Conservation (phyloP, 2,888 invertebrate genomes). For the Theretra japonica region DNA sequence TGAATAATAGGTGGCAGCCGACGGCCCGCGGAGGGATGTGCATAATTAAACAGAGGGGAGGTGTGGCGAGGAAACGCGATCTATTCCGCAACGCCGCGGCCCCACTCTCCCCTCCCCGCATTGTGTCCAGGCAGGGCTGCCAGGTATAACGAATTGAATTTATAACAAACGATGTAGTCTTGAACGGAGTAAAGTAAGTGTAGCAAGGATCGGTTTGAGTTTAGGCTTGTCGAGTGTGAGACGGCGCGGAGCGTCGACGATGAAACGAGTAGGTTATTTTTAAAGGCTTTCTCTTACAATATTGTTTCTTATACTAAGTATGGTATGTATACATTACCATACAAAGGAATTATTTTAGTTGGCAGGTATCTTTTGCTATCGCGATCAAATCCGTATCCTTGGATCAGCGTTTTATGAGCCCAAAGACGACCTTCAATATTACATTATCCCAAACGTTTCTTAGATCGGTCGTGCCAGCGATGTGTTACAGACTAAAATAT, state of each 20-base stretch:
- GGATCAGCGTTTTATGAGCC: background rate
- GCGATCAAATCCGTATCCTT: background rate
- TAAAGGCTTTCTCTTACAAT: no score
- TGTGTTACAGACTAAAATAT: background rate
- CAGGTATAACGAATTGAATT: background rate
- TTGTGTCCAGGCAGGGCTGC: conserved; percentile 11
- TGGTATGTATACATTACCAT: no score
- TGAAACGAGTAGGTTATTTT: no score
- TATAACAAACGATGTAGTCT: background rate
- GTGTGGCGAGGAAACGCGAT: conserved; percentile 20
- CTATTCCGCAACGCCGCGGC: conserved; percentile 11
- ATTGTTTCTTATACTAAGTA: no score
- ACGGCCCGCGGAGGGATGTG: background rate
- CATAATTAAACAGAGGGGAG: conserved; percentile 20
- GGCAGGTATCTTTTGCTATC: background rate
- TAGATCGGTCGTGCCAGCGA: background rate
- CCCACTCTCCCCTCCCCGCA: background rate
- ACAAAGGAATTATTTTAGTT: no score
- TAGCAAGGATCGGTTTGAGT: no score
- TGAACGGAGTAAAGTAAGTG: background rate
- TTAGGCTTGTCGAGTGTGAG: no score
- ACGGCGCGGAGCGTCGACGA: no score
- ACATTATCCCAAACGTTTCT: background rate
- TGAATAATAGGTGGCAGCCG: conserved; percentile 1
- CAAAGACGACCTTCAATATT: background rate